phyloP scores from a whole-genome alignment of 2,113 vertebrate genomes.

The Corydoras maculifer region DNA sequence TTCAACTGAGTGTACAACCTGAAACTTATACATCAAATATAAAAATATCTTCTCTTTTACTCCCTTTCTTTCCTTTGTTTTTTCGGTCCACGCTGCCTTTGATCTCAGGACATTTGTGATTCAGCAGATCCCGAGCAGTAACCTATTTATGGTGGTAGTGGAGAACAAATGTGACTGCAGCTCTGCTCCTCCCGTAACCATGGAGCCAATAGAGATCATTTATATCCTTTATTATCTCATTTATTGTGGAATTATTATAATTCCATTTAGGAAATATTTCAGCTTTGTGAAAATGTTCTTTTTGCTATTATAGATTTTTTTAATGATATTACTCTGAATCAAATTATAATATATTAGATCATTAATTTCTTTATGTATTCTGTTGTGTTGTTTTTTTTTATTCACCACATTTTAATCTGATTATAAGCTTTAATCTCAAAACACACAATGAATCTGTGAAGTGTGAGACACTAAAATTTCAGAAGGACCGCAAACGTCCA shows the following conservation, averaged over 20 bases:
- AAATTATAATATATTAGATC: too few species aligned
- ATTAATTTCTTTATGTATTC: too few species aligned
- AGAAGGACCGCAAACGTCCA: constrained; percentile 94
- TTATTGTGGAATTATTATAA: neutral
- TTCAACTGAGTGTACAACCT: too few species aligned
- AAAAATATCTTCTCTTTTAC: too few species aligned
- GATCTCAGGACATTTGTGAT: constrained; percentile 91
- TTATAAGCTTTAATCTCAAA: constrained; percentile 74
- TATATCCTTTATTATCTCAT: constrained; percentile 84
- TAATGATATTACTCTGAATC: too few species aligned
- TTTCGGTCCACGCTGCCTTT: constrained; percentile 25
- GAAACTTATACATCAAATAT: too few species aligned
- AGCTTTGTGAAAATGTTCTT: too few species aligned
- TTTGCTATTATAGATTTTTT: too few species aligned
- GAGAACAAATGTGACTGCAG: constrained; percentile 91
- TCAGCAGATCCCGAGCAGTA: constrained; percentile 98
- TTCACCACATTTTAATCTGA: neutral
- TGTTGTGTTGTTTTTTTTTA: too few species aligned
- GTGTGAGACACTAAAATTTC: constrained; percentile 92
- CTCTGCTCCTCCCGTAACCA: constrained; percentile 79
- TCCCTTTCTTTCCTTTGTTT: constrained; percentile 15
- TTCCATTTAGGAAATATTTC: neutral
- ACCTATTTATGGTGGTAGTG: constrained; percentile 98
- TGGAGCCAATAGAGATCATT: constrained; percentile 95
- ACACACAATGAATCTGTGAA: constrained; percentile 97